phyloP scores from a whole-genome alignment of 2,888 invertebrate genomes.

The Amblyjoppa proteus region DNA sequence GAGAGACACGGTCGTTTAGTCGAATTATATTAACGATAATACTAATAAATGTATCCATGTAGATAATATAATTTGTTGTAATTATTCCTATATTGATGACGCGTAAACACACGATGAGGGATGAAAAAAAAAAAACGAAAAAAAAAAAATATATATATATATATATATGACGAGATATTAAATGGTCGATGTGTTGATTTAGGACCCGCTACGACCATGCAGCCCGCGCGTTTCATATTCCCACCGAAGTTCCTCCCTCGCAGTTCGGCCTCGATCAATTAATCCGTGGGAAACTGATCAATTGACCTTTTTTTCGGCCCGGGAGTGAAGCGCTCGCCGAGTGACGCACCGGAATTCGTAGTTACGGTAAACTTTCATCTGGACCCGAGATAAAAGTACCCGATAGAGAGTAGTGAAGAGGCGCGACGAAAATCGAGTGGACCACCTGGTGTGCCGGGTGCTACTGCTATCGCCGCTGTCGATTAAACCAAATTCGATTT shows the following conservation, averaged over 20 bases:
- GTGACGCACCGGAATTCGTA: slow-evolving; percentile 43
- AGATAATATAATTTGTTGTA: slow-evolving; percentile 73
- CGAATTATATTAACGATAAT: slow-evolving; percentile 52
- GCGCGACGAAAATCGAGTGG: slow-evolving; percentile 30
- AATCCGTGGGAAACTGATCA: slow-evolving; percentile 32
- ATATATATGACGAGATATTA: slow-evolving; percentile 61
- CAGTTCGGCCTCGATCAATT: slow-evolving; percentile 38
- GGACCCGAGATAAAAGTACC: slow-evolving; percentile 17
- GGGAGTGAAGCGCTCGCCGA: slow-evolving; percentile 29
- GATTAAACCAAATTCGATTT: slow-evolving; percentile 66
- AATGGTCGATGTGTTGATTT: slow-evolving; percentile 49
- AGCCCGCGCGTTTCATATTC: background rate
- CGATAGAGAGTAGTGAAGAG: slow-evolving; percentile 14
- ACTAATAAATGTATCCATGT: slow-evolving; percentile 69
- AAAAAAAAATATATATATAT: slow-evolving; percentile 64
- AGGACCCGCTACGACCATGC: background rate
- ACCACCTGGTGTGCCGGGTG: slow-evolving; percentile 37
- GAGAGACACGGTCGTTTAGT: slow-evolving; percentile 54
- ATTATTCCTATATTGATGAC: slow-evolving; percentile 66
- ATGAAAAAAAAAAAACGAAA: slow-evolving; percentile 16
- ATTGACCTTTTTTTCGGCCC: slow-evolving; percentile 33
- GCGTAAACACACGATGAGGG: slow-evolving; percentile 50
- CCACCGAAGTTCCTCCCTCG: slow-evolving; percentile 20
- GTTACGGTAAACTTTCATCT: slow-evolving; percentile 34
- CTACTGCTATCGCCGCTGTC: slow-evolving; percentile 41